Evolutionary conservation across 35 echinoderm and acorn worm genomes (phyloP), one percentile per base, ranked within the genome.

Genomic region (Amphiura filiformis): DNA sequence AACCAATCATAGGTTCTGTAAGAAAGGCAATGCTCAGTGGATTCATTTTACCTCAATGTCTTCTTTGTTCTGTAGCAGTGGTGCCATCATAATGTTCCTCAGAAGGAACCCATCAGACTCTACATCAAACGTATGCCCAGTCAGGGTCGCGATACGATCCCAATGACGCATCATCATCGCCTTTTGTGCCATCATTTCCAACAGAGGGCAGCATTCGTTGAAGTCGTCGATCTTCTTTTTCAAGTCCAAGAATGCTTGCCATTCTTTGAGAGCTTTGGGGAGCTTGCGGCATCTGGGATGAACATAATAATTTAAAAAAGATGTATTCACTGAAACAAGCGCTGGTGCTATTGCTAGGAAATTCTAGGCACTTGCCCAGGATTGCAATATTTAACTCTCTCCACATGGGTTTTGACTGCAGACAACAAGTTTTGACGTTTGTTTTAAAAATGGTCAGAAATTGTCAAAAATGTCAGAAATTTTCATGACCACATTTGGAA

Each of bases 211-310:
- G 76, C 92, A 94, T 39, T 99, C 96, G 39, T 89, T 99, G 87
- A 99, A 99, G 84, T 99, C 96, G 49, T 99, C 96, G 34, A 99
- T 99, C 90, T 94, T 99, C 90, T 99, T 91, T 93, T 99, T 99
- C 14, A 99, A 87, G 57, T 99, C 96, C 39, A 99, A 79, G 90
- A 99, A 99, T 39, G 96, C 96, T 84, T 94, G 96, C 96, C 96
- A 99, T 52, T 99, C 96, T 65, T 99, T 99, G 17, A 99, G 87
- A n/a, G 96, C 96, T 57, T 95, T 99, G 26, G 96, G 96, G n/a
- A 99, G 84, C 80, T 95, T 99, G 40, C 96, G 96, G 30, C 96
- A 99, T 57, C 96, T 99, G 39, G 75, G 40, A 85, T 40, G 65
- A 12, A 64, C n/a, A n/a, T n/a, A n/a, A n/a, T n/a, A n/a, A 39